These are phyloP conservation scores for Anneissia japonica DNA, from an alignment of 35 echinoderm and acorn worm genomes.

Conservation along the genomic window DNA sequence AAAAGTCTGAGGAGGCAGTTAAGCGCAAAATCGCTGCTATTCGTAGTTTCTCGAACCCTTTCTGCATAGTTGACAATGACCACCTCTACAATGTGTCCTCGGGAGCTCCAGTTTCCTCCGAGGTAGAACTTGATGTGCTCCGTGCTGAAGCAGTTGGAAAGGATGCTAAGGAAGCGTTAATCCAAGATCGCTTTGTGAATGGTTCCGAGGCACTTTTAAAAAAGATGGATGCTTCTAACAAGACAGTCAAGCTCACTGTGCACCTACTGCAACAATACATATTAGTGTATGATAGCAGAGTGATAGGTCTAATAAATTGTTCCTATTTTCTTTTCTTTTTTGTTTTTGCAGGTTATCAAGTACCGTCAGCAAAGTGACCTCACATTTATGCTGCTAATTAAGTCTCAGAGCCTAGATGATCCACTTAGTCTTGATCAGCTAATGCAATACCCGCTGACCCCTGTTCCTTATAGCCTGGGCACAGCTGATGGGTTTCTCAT, in stretches of 20 bases:
- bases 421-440: neutral
- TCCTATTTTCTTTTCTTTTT: neutral
- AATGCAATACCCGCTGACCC: neutral
- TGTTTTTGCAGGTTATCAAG: constrained; percentile 16
- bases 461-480: neutral
- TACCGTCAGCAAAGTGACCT: constrained; percentile 25
- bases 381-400: constrained; percentile 3
- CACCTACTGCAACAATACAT: neutral
- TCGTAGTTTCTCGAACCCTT: constrained; percentile 54
- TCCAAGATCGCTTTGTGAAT: constrained; percentile 29
- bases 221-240: constrained; percentile 23
- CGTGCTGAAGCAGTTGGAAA: constrained; percentile 36
- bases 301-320: too few relatives aligned
- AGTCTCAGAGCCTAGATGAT: neutral
- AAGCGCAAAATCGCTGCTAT: constrained; percentile 31
- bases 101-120: constrained; percentile 23
- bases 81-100: constrained; percentile 20
- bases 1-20: constrained; percentile 47
- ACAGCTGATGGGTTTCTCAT: neutral
- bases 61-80: constrained; percentile 31
- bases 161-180: constrained; percentile 44
- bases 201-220: constrained; percentile 15
- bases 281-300: too few relatives aligned
- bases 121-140: constrained; percentile 37
- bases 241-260: constrained; percentile 42